Evolutionary conservation across 2,113 vertebrate genomes (phyloP).

Genomic region (Ammodytes dubius): DNA sequence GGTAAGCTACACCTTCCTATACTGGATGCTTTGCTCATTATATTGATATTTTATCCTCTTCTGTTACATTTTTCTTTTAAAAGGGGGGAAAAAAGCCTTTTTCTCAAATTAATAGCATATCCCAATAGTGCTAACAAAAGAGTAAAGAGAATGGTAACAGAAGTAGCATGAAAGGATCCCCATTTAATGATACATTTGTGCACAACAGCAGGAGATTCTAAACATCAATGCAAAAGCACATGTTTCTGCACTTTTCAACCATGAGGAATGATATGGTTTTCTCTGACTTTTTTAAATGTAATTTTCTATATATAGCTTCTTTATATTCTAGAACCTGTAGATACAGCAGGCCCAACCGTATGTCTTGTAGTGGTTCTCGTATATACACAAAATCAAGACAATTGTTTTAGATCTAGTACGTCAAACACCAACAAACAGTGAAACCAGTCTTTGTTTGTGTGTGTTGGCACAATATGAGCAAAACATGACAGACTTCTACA

Average conservation of each 20-base stretch:
- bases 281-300: background rate
- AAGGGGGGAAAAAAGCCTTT: background rate
- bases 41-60: slow-evolving; percentile 20
- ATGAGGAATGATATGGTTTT: background rate
- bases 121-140: background rate
- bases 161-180: background rate
- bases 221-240: background rate
- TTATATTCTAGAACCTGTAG: background rate
- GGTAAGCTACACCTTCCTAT: slow-evolving; percentile 23
- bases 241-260: background rate
- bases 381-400: too few species aligned
- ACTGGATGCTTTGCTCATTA: slow-evolving; percentile 8
- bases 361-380: background rate
- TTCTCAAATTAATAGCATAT: background rate
- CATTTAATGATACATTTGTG: background rate
- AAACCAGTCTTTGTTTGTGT: too few species aligned
- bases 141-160: background rate
- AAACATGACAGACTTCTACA: background rate
- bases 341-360: background rate
- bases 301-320: background rate
- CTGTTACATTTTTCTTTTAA: slow-evolving; percentile 3
- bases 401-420: too few species aligned
- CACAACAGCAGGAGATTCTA: background rate
- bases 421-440: too few species aligned
- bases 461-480: too few species aligned